Base-by-base conservation (phyloP, 2,888 invertebrate genomes). In the Eurois occulta region DNA sequence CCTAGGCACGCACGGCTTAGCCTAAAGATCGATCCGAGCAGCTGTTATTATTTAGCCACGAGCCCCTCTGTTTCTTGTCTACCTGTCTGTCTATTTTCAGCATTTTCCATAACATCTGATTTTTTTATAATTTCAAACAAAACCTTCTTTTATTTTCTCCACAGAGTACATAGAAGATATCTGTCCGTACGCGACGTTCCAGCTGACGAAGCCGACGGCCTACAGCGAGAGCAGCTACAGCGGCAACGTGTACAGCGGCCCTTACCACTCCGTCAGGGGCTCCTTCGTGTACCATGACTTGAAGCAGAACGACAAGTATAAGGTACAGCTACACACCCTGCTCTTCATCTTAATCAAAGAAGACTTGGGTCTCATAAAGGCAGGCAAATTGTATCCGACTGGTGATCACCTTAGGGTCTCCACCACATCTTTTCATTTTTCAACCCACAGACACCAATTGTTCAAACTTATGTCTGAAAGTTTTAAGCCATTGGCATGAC, bases 91-190 rank as follows among this genome's bases (percentile, higher is more conserved):
- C 28, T 58, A 52, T 52, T 28, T 58, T 28, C 16, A 5, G 8
- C 6, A 58, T 58, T 58, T 32, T 32, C 16, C 28, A 55, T 58
- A 16, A 18, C 28, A 58, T 28, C 18, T 10, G 32, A 4, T 1
- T 21, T 21, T 62, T 21, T 0, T 0, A 32, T 60, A 3, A 32
- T 60, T 64, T 35, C 4, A 16, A 65, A n/a, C 16, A 41, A 11
- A 11, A 24, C 62, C 35, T 28, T 32, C 3, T 35, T 62, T 21
- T 11, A n/a, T 65, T 13, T 46, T 65, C 16, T 80, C 76, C 78
- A n/a, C 97, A 97, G 99, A 99, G 94, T 99, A 99, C 95, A 98
- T 99, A 92, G 99, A 99, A 96, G 99, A 99, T 93, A 99, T 99
- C 90, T 99, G 99, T 93, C 99, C 99, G 1, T 99, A 99, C 95